These are phyloP conservation scores for Autographa pulchrina DNA, from an alignment of 2,888 invertebrate genomes.

Conservation along the genomic window DNA sequence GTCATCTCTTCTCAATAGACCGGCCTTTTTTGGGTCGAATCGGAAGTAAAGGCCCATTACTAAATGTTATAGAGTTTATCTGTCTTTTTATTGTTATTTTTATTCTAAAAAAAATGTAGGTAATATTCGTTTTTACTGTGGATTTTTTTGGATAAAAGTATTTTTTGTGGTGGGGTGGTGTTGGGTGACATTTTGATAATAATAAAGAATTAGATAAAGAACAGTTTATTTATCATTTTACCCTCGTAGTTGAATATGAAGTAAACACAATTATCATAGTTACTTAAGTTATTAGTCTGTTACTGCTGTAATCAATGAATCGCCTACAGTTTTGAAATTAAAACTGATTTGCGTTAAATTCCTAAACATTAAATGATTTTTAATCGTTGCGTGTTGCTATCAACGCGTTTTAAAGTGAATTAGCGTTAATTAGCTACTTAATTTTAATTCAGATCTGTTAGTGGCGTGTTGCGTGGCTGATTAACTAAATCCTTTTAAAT, in stretches of 20 bases:
- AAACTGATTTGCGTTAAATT: slow-evolving; percentile 11
- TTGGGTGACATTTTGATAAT: slow-evolving; percentile 10
- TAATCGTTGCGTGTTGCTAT: slow-evolving; percentile 43
- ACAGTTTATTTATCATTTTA: background rate
- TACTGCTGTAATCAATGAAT: background rate
- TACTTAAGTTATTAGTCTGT: background rate
- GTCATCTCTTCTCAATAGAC: slow-evolving; percentile 69
- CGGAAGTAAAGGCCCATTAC: slow-evolving; percentile 38
- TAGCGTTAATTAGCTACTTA: slow-evolving; percentile 43
- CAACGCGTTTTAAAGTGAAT: slow-evolving; percentile 18
- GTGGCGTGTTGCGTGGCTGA: slow-evolving; percentile 49
- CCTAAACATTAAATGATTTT: slow-evolving; percentile 41
- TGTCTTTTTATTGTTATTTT: slow-evolving; percentile 36
- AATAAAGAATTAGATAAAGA: background rate
- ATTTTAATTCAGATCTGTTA: slow-evolving; percentile 42
- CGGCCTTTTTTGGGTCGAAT: slow-evolving; percentile 53
- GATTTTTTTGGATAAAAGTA: slow-evolving; percentile 13
- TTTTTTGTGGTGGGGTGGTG: slow-evolving; percentile 14
- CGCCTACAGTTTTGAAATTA: background rate
- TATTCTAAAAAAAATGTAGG: slow-evolving; percentile 17
- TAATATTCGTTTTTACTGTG: slow-evolving; percentile 25
- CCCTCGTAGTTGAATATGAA: background rate
- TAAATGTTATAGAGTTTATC: slow-evolving; percentile 36
- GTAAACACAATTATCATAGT: background rate
- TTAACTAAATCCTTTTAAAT: slow-evolving; percentile 24